phyloP scores from a whole-genome alignment of 2,113 vertebrate species.

The Lepus timidus region DNA sequence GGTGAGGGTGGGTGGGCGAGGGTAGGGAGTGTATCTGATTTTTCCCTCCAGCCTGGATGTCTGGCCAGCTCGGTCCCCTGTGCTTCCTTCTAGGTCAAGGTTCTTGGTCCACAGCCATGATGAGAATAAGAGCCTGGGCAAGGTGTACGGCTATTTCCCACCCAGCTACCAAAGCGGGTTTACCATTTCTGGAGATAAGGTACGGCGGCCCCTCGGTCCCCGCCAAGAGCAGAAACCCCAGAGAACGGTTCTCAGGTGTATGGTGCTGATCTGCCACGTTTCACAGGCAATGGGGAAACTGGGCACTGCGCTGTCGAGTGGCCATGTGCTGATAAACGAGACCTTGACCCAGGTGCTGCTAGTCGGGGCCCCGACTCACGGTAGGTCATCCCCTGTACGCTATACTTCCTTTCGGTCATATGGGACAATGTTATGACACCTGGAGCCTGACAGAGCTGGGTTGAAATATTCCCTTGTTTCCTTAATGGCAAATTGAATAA shows the following conservation, averaged over 20 bases:
- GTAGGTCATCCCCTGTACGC: conserved; percentile 69
- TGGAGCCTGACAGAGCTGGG: neutral
- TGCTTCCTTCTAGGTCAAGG: conserved; percentile 62
- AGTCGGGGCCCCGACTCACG: conserved; percentile 86
- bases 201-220: conserved; percentile 42
- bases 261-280: fast-evolving
- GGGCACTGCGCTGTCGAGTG: conserved; percentile 88
- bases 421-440: neutral
- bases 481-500: neutral
- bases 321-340: conserved; percentile 85
- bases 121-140: conserved; percentile 82
- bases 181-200: conserved; percentile 85
- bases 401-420: fast-evolving
- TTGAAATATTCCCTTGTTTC: neutral
- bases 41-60: neutral
- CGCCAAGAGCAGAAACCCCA: fast-evolving
- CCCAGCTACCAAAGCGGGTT: conserved; percentile 75
- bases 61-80: neutral
- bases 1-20: fast-evolving
- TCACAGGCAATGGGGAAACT: conserved; percentile 86
- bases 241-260: fast-evolving
- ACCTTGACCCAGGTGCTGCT: conserved; percentile 83
- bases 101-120: neutral
- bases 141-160: conserved; percentile 86
- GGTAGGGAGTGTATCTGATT: too few relatives aligned